Evolutionary conservation across 2,888 invertebrate genomes (phyloP).

Genomic region (Pteria penguin): DNA sequence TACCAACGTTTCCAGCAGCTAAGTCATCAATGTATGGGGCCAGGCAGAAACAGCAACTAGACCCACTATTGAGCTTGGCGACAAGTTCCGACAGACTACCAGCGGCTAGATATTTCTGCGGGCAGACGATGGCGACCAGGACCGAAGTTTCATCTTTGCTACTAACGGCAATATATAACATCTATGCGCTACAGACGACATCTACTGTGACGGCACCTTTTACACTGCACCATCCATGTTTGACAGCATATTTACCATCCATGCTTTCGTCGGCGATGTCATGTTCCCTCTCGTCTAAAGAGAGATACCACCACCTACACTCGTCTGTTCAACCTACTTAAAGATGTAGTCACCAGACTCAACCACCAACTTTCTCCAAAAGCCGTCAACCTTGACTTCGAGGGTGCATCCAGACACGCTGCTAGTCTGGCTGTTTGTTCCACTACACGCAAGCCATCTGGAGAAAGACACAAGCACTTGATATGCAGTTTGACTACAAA

Average conservation of each 20-base stretch:
- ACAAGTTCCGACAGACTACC: constrained; percentile 11
- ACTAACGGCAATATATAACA: neutral
- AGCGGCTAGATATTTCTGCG: constrained; percentile 5
- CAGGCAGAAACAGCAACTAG: neutral
- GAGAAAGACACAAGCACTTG: too few relatives aligned
- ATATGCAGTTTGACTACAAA: too few relatives aligned
- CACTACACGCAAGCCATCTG: too few relatives aligned
- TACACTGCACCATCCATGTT: constrained; percentile 18
- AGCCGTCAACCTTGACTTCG: neutral
- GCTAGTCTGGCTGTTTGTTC: neutral
- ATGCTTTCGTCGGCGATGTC: constrained; percentile 7
- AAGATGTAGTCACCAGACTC: neutral
- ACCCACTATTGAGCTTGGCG: neutral
- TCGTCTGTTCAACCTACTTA: constrained; percentile 14
- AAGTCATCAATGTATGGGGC: neutral
- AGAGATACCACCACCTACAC: constrained; percentile 7
- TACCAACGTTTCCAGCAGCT: neutral
- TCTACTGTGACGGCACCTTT: constrained; percentile 17
- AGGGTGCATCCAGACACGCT: neutral
- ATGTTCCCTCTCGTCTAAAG: constrained; percentile 2
- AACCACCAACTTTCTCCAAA: neutral
- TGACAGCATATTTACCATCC: constrained; percentile 19
- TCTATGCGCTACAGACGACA: neutral
- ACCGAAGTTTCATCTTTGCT: constrained; percentile 21
- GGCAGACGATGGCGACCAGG: constrained; percentile 8